Percentiles rank a stretch among this genome's conserved stretches.
phyloP scores from a whole-genome alignment of 2,113 vertebrate genomes.

The Noturus placidus region DNA sequence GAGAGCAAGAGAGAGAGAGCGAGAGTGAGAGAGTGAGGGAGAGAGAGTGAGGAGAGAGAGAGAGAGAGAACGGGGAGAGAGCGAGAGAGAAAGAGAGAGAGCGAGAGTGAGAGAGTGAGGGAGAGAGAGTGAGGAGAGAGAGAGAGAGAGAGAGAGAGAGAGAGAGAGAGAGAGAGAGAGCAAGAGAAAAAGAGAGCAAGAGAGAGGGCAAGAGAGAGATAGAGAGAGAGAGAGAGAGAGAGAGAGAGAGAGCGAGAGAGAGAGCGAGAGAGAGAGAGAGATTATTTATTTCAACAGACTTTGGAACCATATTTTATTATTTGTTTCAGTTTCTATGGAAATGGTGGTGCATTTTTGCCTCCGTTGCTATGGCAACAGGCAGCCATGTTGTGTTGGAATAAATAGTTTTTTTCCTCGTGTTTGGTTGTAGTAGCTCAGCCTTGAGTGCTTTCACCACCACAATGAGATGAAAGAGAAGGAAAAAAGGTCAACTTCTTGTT shows the following conservation, averaged over 20 bases:
- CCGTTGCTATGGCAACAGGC: slow-evolving; percentile 64
- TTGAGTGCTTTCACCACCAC: slow-evolving; percentile 48
- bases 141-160: slow-evolving; percentile 17
- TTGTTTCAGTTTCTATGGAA: slow-evolving; percentile 60
- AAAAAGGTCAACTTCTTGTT: slow-evolving; percentile 27
- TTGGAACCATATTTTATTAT: slow-evolving; percentile 41
- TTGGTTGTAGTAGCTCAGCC: slow-evolving; percentile 58
- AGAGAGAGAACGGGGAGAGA: slow-evolving; percentile 13
- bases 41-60: neutral
- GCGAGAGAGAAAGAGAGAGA: slow-evolving; percentile 42
- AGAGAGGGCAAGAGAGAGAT: too few relatives aligned
- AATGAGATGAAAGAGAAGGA: slow-evolving; percentile 5
- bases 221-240: slow-evolving; percentile 41
- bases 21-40: slow-evolving; percentile 9
- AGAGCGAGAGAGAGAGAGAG: neutral
- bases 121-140: too few relatives aligned
- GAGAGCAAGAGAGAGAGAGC: neutral
- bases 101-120: neutral
- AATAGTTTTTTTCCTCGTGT: slow-evolving; percentile 42
- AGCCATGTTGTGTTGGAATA: slow-evolving; percentile 46
- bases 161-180: slow-evolving; percentile 41
- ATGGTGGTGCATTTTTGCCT: slow-evolving; percentile 50
- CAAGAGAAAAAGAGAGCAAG: too few relatives aligned
- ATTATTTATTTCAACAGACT: slow-evolving; percentile 55
- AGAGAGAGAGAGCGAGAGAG: slow-evolving; percentile 6